These are phyloP conservation scores for Lepidocyrtoides sp. DNA, from an alignment of 2,888 invertebrate species.

Conservation along the genomic window DNA sequence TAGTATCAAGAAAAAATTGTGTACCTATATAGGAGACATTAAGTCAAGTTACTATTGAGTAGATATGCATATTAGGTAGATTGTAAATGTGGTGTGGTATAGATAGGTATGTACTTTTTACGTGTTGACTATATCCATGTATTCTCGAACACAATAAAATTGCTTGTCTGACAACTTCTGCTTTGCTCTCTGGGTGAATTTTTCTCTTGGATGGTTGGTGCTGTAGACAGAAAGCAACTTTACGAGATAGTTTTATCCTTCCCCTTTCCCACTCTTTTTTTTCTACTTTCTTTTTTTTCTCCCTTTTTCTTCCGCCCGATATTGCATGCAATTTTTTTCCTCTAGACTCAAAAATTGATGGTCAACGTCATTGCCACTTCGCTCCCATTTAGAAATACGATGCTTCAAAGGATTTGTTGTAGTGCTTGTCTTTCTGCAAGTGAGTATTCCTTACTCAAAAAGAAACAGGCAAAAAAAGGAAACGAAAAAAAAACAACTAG, in stretches of 20 bases:
- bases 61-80: background rate
- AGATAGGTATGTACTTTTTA: background rate
- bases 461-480: background rate
- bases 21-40: background rate
- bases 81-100: too few relatives aligned
- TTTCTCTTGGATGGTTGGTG: conserved; percentile 15
- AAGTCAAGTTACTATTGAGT: conserved; percentile 21
- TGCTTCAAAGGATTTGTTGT: conserved; percentile 77
- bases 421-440: conserved; percentile 36
- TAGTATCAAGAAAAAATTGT: conserved; percentile 17
- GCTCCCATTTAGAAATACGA: conserved; percentile 76
- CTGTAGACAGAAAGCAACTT: conserved; percentile 35
- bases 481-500: background rate
- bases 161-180: conserved; percentile 62
- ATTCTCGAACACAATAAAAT: conserved; percentile 63
- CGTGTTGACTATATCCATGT: conserved; percentile 44
- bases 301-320: conserved; percentile 57
- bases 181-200: conserved; percentile 62
- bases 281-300: conserved; percentile 61
- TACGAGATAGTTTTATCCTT: conserved; percentile 64
- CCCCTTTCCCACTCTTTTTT: conserved; percentile 53
- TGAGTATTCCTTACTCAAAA: background rate
- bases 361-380: conserved; percentile 84
- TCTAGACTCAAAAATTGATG: conserved; percentile 82
- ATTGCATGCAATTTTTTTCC: conserved; percentile 83